A percentile compares a stretch with the other conserved stretches of the same genome.
phyloP scores from a whole-genome alignment of 2,113 vertebrate species.

The Neogale vison region DNA sequence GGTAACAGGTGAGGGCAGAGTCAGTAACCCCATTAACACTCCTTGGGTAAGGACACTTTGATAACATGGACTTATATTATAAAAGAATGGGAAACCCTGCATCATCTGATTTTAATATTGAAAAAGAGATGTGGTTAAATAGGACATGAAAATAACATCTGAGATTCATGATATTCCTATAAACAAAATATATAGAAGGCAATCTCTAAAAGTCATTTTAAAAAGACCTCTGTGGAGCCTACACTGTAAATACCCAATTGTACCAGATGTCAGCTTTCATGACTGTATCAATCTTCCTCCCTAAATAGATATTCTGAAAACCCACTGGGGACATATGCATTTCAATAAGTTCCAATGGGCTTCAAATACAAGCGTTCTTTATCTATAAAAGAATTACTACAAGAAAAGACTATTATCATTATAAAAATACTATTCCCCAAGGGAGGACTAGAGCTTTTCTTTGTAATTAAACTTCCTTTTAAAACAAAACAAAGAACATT shows the following conservation, averaged over 20 bases:
- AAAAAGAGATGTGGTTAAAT: not conserved
- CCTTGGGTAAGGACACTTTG: not conserved
- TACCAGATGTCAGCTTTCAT: constrained; percentile 70
- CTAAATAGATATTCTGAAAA: constrained; percentile 68
- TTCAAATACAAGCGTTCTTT: constrained; percentile 57
- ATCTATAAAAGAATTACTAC: constrained; percentile 60
- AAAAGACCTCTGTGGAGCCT: constrained; percentile 58
- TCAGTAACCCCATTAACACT: not conserved
- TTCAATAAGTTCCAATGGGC: constrained; percentile 60
- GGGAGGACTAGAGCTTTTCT: constrained; percentile 66
- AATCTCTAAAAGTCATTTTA: constrained; percentile 42
- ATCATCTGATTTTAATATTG: not conserved
- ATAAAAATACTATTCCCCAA: constrained; percentile 59
- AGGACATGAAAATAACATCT: not conserved
- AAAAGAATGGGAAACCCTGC: not conserved
- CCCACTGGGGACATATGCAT: constrained; percentile 17
- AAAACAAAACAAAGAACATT: constrained; percentile 72
- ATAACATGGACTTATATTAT: not conserved
- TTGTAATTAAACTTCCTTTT: constrained; percentile 78
- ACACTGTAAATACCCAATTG: constrained; percentile 68
- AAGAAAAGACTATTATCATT: constrained; percentile 69
- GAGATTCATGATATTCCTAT: not conserved
- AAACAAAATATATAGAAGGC: constrained; percentile 36
- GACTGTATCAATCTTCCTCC: constrained; percentile 68
- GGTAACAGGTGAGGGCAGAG: not conserved